Percentiles rank a stretch among this genome's conserved stretches.
Conservation (phyloP, 2,113 vertebrate species). For the Chloropsis hardwickii region DNA sequence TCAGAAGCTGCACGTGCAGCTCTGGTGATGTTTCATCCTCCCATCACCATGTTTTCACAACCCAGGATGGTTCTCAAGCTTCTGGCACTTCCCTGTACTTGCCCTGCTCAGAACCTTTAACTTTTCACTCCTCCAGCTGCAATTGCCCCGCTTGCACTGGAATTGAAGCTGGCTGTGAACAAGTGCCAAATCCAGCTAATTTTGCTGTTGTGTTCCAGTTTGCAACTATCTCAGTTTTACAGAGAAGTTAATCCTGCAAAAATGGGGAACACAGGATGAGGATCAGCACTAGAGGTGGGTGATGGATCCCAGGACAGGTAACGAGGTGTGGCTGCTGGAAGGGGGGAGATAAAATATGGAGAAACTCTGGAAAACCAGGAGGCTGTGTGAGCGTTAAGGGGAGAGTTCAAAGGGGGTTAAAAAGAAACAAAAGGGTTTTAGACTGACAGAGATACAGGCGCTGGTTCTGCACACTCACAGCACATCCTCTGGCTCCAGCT, state of each 20-base stretch:
- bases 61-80: not conserved
- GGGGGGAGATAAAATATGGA: not conserved
- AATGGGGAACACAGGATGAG: not conserved
- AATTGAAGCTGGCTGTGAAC: not conserved
- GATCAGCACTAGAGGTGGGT: not conserved
- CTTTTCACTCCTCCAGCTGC: not conserved
- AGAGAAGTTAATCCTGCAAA: not conserved
- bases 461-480: not conserved
- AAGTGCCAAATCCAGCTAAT: not conserved
- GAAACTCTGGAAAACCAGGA: not conserved
- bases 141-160: not conserved
- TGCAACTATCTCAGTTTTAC: not conserved
- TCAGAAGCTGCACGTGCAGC: not conserved
- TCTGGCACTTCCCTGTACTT: not conserved
- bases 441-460: fast-evolving
- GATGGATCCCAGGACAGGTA: not conserved
- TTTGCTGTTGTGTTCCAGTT: not conserved
- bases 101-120: not conserved
- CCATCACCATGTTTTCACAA: not conserved
- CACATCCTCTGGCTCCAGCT: not conserved
- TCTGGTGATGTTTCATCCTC: fast-evolving
- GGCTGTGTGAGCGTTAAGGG: not conserved
- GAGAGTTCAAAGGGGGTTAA: not conserved
- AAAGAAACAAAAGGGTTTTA: not conserved
- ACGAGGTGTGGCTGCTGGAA: not conserved